phyloP scores from a whole-genome alignment of 2,113 vertebrate genomes.

The Hystrix cristata region DNA sequence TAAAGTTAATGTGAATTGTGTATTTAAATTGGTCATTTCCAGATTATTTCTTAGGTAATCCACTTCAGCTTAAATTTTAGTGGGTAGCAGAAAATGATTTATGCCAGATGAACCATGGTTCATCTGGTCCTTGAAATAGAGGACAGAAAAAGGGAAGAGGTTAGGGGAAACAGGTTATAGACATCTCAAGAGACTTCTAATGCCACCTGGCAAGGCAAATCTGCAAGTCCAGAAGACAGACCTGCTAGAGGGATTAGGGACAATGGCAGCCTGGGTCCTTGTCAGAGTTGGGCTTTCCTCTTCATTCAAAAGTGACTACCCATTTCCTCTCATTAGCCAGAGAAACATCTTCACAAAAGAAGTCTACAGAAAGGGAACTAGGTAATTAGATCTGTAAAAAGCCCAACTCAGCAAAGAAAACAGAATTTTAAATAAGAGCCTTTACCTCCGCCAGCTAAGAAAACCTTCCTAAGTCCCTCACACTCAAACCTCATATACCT shows the following conservation, averaged over 20 bases:
- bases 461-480: slow-evolving; percentile 3
- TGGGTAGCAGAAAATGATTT: not conserved
- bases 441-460: slow-evolving; percentile 28
- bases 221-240: not conserved
- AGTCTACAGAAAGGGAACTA: slow-evolving; percentile 40
- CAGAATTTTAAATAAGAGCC: slow-evolving; percentile 53
- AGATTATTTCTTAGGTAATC: slow-evolving; percentile 1
- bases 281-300: slow-evolving; percentile 42
- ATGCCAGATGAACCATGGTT: not conserved
- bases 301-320: slow-evolving; percentile 52
- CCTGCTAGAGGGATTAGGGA: not conserved
- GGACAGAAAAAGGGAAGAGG: not conserved
- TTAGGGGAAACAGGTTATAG: not conserved
- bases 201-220: slow-evolving; percentile 7
- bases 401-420: slow-evolving; percentile 54
- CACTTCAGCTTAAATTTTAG: slow-evolving; percentile 60
- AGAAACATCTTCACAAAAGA: slow-evolving; percentile 38
- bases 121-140: slow-evolving; percentile 49
- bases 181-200: not conserved
- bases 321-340: slow-evolving; percentile 49
- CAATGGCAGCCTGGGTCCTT: not conserved
- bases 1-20: slow-evolving; percentile 51
- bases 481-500: not conserved
- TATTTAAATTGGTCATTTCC: slow-evolving; percentile 52
- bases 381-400: slow-evolving; percentile 52